Evolutionary conservation across 2,113 vertebrate species (phyloP).

Genomic region (Ploceus nigricollis): DNA sequence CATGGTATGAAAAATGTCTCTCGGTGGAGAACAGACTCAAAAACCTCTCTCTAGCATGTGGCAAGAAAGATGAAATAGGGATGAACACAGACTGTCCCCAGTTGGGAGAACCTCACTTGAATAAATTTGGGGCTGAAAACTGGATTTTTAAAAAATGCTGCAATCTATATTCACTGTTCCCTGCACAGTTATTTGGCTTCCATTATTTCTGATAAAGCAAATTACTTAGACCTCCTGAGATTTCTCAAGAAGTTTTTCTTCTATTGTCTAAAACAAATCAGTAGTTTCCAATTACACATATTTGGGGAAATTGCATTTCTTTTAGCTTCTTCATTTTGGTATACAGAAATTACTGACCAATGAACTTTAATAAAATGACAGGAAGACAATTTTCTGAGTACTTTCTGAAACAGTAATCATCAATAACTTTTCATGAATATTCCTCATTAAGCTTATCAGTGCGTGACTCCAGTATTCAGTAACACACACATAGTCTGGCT

Average conservation of each 20-base stretch:
- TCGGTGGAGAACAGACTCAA: background rate
- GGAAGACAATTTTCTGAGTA: background rate
- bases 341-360: background rate
- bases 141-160: background rate
- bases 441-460: background rate
- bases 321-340: background rate
- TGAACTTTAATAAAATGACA: conserved; percentile 10
- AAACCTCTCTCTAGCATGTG: background rate
- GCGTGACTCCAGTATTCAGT: background rate
- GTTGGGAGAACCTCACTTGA: background rate
- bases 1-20: background rate
- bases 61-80: background rate
- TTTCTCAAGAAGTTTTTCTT: background rate
- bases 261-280: background rate
- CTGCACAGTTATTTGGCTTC: background rate
- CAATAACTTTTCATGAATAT: background rate
- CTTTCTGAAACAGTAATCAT: background rate
- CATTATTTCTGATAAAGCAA: background rate
- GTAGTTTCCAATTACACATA: background rate
- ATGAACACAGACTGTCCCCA: background rate
- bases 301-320: background rate
- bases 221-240: background rate
- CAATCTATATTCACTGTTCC: background rate
- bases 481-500: background rate
- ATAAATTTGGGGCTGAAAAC: background rate